Evolutionary conservation across 2,888 invertebrate genomes (phyloP), one percentile per base, ranked within the genome.

Genomic region (Torymus auratus): DNA sequence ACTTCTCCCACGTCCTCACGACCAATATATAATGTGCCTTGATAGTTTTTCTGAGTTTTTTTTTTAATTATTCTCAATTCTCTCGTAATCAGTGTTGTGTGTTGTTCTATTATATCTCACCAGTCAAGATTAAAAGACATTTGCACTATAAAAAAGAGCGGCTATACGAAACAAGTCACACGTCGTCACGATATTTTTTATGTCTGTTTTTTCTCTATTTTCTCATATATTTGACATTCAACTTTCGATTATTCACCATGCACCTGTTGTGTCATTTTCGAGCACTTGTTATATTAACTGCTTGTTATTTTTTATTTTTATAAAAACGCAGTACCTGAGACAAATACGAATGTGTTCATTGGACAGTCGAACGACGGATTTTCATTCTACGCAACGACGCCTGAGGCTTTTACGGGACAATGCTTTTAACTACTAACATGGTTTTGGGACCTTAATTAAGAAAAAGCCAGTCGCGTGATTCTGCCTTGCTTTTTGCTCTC

Each of bases 291-390:
- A 79, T 41, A 41, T 67, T 75, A 73, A 82, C 65, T 77, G 79
- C 76, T 82, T 82, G 69, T 82, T 82, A 76, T 79, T 76, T 83
- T 76, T 83, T 83, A 74, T 82, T 80, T 78, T 70, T 70, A 75
- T 71, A 80, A 82, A 82, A 82, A 82, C 65, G 77, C 82, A 82
- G 82, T 82, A 82, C 82, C 82, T 41, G 41, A 77, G 58, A 68
- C 60, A n/a, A 50, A 41, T 41, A 41, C 41, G 7, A 53, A 77
- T 69, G 62, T 71, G 65, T 53, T 70, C 61, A 70, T 61, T 78
- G 74, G 71, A 81, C 73, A 61, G 62, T 81, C 65, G 56, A 65
- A 76, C 64, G 71, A 71, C 60, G 53, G 56, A 76, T 76, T 76
- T 41, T 62, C 61, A 55, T 67, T 71, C 55, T 7, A 64, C 58